Evolutionary conservation across 1,140 invertebrate species (phyloP), one percentile per base, ranked within the genome.

Genomic region (Drosophila burlai): DNA sequence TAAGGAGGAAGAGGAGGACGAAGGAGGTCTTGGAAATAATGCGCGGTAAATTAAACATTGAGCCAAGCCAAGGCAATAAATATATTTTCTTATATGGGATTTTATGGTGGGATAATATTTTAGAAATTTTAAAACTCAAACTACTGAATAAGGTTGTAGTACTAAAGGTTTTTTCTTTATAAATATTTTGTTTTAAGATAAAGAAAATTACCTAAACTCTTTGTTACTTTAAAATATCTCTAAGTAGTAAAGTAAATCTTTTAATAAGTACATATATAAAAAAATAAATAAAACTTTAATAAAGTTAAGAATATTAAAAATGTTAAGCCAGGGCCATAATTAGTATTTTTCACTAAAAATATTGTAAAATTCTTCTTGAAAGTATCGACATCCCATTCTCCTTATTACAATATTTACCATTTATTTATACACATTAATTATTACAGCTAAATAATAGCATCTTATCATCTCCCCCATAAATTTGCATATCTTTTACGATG

Each of bases 11-110:
- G 21, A 6, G 18, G 0, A 21, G 26, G 10, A 7, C 6, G 24
- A 9, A 26, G 13, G 18, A 26, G 54, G 36, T 43, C 36, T 49
- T 72, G 38, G 36, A 31, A 38, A 49, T 59, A 49, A 71, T 58
- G 26, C 49, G 24, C 16, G 54, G 66, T 71, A 71, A 71, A 71
- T 71, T 68, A 68, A 71, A 71, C 47, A 71, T 71, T 71, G 31
- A 55, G 63, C 40, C 40, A 40, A 52, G 52, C 1, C 34, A 38
- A 24, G 49, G 49, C 47, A 68, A 71, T 71, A 50, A 71, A 68
- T 50, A 50, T 50, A 49, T n/a, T 50, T 50, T 50, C 31, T 50
- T 1, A n/a, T 16, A 29, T 50, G 26, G 26, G 8, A n/a, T 50
- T 29, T 29, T 29, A 50, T 50, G 13, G 46, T 2, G 9, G 15